A percentile compares a stretch with the other conserved stretches of the same genome.
These are phyloP conservation scores for Nesidiocoris tenuis DNA, from an alignment of 2,888 invertebrate genomes.

Conservation along the genomic window DNA sequence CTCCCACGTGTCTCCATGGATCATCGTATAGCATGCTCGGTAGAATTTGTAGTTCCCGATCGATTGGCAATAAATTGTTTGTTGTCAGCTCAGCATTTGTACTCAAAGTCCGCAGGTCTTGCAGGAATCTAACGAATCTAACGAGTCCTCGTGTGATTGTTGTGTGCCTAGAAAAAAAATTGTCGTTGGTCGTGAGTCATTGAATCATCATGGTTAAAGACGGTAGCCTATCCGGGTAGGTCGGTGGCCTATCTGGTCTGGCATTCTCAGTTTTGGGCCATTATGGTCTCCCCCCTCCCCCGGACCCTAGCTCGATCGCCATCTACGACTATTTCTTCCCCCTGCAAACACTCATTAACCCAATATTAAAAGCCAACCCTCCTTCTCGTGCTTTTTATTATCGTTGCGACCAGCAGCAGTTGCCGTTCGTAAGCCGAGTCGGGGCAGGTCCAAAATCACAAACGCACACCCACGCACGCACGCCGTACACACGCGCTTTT, in stretches of 20 bases:
- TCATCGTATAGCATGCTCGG: too few species aligned
- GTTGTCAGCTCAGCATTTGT: too few species aligned
- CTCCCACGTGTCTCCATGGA: too few species aligned
- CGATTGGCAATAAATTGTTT: too few species aligned
- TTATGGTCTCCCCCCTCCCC: background rate
- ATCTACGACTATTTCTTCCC: background rate
- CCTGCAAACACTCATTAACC: background rate
- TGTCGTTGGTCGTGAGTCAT: background rate
- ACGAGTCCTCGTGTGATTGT: too few species aligned
- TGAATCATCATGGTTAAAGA: background rate
- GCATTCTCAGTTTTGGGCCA: background rate
- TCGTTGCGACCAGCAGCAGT: background rate
- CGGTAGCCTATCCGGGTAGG: background rate
- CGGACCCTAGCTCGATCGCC: background rate
- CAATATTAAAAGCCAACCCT: background rate
- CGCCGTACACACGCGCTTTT: background rate
- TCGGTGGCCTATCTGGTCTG: background rate
- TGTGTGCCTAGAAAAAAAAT: too few species aligned
- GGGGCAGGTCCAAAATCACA: background rate
- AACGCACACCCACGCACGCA: background rate
- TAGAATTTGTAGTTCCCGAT: too few species aligned
- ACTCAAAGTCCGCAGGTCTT: too few species aligned
- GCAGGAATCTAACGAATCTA: too few species aligned
- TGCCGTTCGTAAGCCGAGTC: background rate
- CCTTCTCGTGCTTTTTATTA: background rate